A percentile compares a stretch with the other conserved stretches of the same genome.
These are phyloP conservation scores for Eclectus roratus DNA, from an alignment of 2,113 vertebrate species.

Conservation along the genomic window DNA sequence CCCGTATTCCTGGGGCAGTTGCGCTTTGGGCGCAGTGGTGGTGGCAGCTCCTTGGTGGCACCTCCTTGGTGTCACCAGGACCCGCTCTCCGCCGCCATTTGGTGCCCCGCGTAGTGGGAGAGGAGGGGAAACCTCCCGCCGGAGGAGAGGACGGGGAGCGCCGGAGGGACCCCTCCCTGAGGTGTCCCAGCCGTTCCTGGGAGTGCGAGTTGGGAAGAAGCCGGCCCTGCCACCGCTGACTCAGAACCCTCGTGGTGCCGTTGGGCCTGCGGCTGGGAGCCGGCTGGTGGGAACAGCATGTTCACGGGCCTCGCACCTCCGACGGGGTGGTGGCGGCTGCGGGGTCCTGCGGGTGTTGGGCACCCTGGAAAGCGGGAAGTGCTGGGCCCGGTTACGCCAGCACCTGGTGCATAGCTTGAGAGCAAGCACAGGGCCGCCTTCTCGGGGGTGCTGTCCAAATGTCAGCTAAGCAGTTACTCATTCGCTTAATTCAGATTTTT, in stretches of 20 bases:
- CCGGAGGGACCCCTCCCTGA: background rate
- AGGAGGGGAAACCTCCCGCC: background rate
- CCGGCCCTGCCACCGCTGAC: background rate
- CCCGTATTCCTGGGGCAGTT: too few species aligned
- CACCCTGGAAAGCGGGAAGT: background rate
- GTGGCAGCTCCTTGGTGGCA: too few species aligned
- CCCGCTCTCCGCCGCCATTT: background rate
- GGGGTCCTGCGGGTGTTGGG: accelerated
- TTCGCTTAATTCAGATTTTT: background rate
- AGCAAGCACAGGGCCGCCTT: background rate
- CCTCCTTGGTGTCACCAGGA: too few species aligned
- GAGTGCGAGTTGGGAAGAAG: background rate
- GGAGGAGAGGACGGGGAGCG: background rate
- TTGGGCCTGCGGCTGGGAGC: background rate
- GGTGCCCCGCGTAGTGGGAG: background rate
- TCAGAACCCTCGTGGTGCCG: background rate
- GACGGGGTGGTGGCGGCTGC: too few species aligned
- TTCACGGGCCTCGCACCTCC: accelerated
- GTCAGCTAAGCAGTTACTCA: background rate
- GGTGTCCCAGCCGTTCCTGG: background rate
- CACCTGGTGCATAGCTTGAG: accelerated
- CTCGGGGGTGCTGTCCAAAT: background rate
- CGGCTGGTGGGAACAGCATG: background rate
- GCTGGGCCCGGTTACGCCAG: background rate
- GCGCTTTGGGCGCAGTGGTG: too few species aligned